phyloP scores from a whole-genome alignment of 2,797 vertebrate species.

The Buphagus erythrorhynchus region DNA sequence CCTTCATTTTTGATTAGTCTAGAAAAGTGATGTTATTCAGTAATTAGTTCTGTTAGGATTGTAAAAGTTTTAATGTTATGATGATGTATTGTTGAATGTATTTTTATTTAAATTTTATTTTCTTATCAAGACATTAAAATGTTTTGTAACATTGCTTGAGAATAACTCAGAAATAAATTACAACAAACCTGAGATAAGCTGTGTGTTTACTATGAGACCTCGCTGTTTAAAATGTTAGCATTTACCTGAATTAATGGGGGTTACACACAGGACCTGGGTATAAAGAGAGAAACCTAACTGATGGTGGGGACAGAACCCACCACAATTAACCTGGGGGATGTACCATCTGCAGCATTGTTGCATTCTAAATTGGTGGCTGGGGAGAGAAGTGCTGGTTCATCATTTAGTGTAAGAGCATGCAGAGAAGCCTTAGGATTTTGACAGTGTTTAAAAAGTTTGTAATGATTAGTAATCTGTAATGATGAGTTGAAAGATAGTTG shows the following conservation, averaged over 20 bases:
- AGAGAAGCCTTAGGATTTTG: background rate
- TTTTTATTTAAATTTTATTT: slow-evolving; percentile 88
- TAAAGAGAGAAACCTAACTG: background rate
- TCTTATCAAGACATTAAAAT: slow-evolving; percentile 81
- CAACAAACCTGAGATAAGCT: background rate
- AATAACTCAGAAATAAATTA: slow-evolving; percentile 77
- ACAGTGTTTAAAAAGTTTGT: background rate
- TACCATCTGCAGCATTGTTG: background rate
- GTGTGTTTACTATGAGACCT: background rate
- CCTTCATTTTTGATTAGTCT: slow-evolving; percentile 72
- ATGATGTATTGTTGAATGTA: slow-evolving; percentile 78
- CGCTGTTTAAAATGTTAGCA: background rate
- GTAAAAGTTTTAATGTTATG: slow-evolving; percentile 70
- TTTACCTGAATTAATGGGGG: background rate
- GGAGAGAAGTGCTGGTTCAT: background rate
- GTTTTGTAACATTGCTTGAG: slow-evolving; percentile 78
- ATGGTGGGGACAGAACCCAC: background rate
- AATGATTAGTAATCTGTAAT: background rate
- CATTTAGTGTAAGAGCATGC: background rate
- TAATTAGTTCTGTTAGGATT: slow-evolving; percentile 69
- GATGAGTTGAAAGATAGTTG: background rate
- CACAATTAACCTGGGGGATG: background rate
- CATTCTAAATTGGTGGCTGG: background rate
- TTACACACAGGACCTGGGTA: background rate
- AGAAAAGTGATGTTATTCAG: slow-evolving; percentile 58